These are phyloP conservation scores for Diploptera punctata DNA, from an alignment of 2,888 invertebrate genomes.

Conservation along the genomic window DNA sequence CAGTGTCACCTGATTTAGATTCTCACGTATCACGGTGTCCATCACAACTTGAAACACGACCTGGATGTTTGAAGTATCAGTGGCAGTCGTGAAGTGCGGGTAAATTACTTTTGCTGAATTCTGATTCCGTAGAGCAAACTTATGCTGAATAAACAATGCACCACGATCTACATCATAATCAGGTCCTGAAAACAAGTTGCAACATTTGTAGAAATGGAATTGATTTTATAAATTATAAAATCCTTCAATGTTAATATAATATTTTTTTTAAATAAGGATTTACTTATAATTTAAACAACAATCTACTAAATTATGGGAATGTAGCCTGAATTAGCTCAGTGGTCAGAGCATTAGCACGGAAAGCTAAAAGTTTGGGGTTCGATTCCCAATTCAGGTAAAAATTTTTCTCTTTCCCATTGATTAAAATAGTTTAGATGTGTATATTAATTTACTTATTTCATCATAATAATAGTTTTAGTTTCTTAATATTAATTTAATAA, in stretches of 20 bases:
- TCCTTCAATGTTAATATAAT: not conserved
- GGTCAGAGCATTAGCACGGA: too few relatives aligned
- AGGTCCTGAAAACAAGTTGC: slow-evolving; percentile 58
- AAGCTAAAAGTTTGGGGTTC: too few relatives aligned
- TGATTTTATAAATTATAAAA: not conserved
- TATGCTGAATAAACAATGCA: slow-evolving; percentile 67
- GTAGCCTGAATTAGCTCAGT: too few relatives aligned
- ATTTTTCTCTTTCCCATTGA: too few relatives aligned
- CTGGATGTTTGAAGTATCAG: slow-evolving; percentile 70
- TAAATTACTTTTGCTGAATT: slow-evolving; percentile 65
- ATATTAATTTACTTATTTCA: too few relatives aligned
- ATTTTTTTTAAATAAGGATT: not conserved
- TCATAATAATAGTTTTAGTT: too few relatives aligned
- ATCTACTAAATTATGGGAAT: not conserved
- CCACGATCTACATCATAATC: slow-evolving; percentile 68
- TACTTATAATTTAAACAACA: too few relatives aligned
- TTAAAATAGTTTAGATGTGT: too few relatives aligned
- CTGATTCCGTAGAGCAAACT: slow-evolving; percentile 63
- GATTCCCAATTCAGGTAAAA: too few relatives aligned
- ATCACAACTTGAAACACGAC: slow-evolving; percentile 70
- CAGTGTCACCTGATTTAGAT: slow-evolving; percentile 63
- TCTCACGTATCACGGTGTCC: slow-evolving; percentile 69
- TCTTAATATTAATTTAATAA: too few relatives aligned
- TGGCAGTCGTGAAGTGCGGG: slow-evolving; percentile 71
- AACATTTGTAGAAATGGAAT: slow-evolving; percentile 15